Evolutionary conservation across 2,113 vertebrate species (phyloP), one percentile per base, ranked within the genome.

Genomic region (Tylochromis polylepis): DNA sequence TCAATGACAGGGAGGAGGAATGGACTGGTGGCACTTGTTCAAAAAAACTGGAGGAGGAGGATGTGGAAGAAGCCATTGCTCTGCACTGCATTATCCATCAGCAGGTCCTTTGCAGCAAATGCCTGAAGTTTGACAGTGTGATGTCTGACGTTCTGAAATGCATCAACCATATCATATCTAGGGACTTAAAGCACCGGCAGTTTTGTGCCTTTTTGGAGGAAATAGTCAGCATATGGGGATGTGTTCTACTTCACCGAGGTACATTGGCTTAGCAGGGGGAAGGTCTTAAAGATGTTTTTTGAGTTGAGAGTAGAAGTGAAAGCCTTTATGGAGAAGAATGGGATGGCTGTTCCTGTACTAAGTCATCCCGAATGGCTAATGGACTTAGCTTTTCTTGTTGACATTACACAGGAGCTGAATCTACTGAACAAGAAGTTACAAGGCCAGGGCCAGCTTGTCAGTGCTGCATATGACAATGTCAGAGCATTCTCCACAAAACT

Each of bases 101-200:
- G 1, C 3, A 60, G 58, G 16, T 60, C 9, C 5, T 34, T 11
- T 34, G 29, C 9, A 11, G 29, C 16, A 60, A 60, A 60, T 0
- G 0, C 29, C 29, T 60, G 16, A 0, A 11, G 0, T 60, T 34
- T 34, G 5, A 60, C 9, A 60, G 34, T 59, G 31, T 36, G 59
- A 65, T 65, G 60, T 36, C 60, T 0, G 1, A n/a, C 20, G 31
- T 65, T 11, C 0, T 60, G 0, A 60, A 60, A 34, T 60, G 58
- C 29, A 34, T 60, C 58, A 60, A 60, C 2, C 8, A 60, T 34
- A 34, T 60, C 5, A 11, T 15, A 0, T 34, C 3, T 29, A 20
- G 9, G 16, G 11, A 3, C 29, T 11, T 4, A 34, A 60, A 60
- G 0, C 58, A 60, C 3, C 18, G 16, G 34, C 11, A 16, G 58